Conservation (phyloP, 2,888 invertebrate genomes). For the Drosophila niveifrons region DNA sequence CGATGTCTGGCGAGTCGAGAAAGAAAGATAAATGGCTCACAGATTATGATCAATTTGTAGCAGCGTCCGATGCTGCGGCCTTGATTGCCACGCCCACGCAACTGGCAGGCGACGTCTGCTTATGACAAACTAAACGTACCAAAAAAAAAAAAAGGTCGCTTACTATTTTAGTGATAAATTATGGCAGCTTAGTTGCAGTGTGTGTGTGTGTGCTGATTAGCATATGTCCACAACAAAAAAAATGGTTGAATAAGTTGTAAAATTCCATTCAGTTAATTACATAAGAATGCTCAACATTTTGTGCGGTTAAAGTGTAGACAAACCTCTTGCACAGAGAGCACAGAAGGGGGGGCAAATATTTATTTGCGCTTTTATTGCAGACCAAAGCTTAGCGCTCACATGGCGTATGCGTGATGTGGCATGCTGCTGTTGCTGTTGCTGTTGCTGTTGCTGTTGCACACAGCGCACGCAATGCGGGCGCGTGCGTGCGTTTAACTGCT, state of each 20-base stretch:
- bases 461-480: slow-evolving; percentile 74
- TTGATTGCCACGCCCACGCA: slow-evolving; percentile 68
- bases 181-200: slow-evolving; percentile 47
- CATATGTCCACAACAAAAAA: slow-evolving; percentile 12
- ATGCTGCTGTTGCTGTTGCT: slow-evolving; percentile 8
- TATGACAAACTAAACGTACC: slow-evolving; percentile 73
- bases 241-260: slow-evolving; percentile 13
- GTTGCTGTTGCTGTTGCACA: slow-evolving; percentile 28
- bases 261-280: slow-evolving; percentile 25
- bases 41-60: slow-evolving; percentile 82
- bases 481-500: slow-evolving; percentile 79
- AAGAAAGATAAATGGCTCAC: slow-evolving; percentile 72
- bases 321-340: slow-evolving; percentile 4
- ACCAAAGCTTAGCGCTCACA: slow-evolving; percentile 48
- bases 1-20: slow-evolving; percentile 23
- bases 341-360: slow-evolving; percentile 58
- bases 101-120: slow-evolving; percentile 65
- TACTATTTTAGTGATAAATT: slow-evolving; percentile 57
- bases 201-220: slow-evolving; percentile 24
- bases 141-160: slow-evolving; percentile 44
- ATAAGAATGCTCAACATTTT: slow-evolving; percentile 5
- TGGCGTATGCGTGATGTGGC: slow-evolving; percentile 55
- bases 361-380: slow-evolving; percentile 73
- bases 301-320: slow-evolving; percentile 20
- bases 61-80: slow-evolving; percentile 47